Evolutionary conservation across 1,140 invertebrate genomes (phyloP), one percentile per base, ranked within the genome.

Genomic region (Calycopis cecrops): DNA sequence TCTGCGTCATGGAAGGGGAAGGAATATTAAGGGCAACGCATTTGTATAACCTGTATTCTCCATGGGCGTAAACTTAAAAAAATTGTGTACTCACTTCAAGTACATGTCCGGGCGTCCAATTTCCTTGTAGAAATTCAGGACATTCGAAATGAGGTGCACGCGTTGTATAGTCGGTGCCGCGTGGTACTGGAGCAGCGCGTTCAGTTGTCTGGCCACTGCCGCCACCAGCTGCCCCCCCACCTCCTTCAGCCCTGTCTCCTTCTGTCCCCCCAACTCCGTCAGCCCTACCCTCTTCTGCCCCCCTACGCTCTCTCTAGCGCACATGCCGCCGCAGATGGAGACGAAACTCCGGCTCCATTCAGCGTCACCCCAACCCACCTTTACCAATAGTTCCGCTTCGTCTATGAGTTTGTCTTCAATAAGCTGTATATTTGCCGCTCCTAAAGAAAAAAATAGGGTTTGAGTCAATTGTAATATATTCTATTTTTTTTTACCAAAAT

Each of bases 31-130:
- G n/a, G n/a, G n/a, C n/a, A n/a, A n/a, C n/a, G n/a, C n/a, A n/a
- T n/a, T n/a, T n/a, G n/a, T n/a, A n/a, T n/a, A n/a, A n/a, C n/a
- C n/a, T n/a, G n/a, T n/a, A n/a, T n/a, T n/a, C n/a, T n/a, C n/a
- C n/a, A n/a, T n/a, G n/a, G n/a, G n/a, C n/a, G n/a, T n/a, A n/a
- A n/a, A n/a, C n/a, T n/a, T n/a, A n/a, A n/a, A n/a, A n/a, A n/a
- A 35, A 18, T 7, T 11, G 4, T 0, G 34, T 35, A 69, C 68
- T 58, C 1, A 84, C 80, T 79, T 63, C 62, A 99, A 96, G 80
- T 99, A 99, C 93, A 99, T 96, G 84, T 99, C 96, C 64, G 97
- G 94, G 35, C 97, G 89, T 60, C 95, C 93, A 33, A 98, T 98
- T 73, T 96, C 93, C 34, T 94, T 93, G 79, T 98, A 98, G 84